Evolutionary conservation across 2,797 vertebrate species (phyloP).

Genomic region (Malurus splendens): DNA sequence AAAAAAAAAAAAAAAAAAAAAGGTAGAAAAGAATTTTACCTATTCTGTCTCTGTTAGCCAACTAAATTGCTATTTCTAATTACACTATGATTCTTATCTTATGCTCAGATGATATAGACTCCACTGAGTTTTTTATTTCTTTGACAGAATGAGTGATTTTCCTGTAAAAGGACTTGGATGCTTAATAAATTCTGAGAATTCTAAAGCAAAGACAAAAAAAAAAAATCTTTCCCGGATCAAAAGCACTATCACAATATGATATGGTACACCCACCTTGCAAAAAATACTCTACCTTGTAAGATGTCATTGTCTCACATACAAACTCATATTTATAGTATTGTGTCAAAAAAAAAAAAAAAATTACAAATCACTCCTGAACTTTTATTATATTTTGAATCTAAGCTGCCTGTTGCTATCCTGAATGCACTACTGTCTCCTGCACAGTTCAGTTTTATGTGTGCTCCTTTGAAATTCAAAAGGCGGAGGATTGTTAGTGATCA

Average conservation of each 20-base stretch:
- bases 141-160: neutral
- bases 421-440: neutral
- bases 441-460: neutral
- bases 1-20: neutral
- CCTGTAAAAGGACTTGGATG: neutral
- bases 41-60: neutral
- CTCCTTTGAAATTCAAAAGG: neutral
- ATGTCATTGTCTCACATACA: neutral
- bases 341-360: neutral
- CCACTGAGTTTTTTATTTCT: neutral
- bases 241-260: neutral
- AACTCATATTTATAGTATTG: neutral
- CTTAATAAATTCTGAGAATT: neutral
- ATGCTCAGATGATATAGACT: neutral
- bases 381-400: neutral
- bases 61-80: neutral
- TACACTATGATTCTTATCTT: neutral
- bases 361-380: neutral
- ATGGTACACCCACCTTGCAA: neutral
- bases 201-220: neutral
- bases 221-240: neutral
- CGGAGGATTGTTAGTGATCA: neutral
- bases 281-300: neutral
- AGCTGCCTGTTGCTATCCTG: neutral
- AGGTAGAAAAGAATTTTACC: accelerated